A percentile compares a stretch with the other conserved stretches of the same genome.
These are phyloP conservation scores for Lasioglossum leucozonium DNA, from an alignment of 2,888 invertebrate species.

Conservation along the genomic window DNA sequence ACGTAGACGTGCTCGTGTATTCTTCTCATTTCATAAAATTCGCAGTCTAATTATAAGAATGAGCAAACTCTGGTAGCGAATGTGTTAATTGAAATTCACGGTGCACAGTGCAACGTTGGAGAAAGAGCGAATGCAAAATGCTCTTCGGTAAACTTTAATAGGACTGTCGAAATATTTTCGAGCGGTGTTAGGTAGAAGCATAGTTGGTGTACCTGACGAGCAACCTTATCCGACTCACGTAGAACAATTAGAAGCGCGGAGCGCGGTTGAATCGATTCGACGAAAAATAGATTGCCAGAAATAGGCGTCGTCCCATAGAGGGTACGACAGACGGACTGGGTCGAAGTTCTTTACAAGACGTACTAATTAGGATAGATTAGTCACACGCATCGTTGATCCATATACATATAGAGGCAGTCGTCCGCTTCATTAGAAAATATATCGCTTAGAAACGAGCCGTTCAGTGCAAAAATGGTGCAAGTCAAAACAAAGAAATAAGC, in stretches of 20 bases:
- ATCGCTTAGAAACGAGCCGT: background rate
- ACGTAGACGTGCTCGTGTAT: background rate
- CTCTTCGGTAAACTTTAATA: background rate
- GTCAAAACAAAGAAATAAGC: background rate
- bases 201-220: conserved; percentile 41
- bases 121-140: background rate
- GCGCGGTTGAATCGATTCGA: conserved; percentile 27
- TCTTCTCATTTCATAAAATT: background rate
- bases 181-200: conserved; percentile 2
- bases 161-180: background rate
- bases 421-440: conserved; percentile 70
- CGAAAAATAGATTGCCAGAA: conserved; percentile 41
- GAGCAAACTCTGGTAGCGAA: background rate
- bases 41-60: background rate
- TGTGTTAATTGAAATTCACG: background rate
- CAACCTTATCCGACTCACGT: conserved; percentile 33
- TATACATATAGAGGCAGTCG: conserved; percentile 46
- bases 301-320: conserved; percentile 48
- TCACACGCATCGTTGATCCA: conserved; percentile 38
- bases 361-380: conserved; percentile 51
- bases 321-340: conserved; percentile 31
- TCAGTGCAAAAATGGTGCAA: background rate
- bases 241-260: conserved; percentile 49
- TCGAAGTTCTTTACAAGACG: conserved; percentile 34
- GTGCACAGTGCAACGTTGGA: too few species aligned